Conservation (phyloP, 2,113 vertebrate species). For the Hippocampus comes region DNA sequence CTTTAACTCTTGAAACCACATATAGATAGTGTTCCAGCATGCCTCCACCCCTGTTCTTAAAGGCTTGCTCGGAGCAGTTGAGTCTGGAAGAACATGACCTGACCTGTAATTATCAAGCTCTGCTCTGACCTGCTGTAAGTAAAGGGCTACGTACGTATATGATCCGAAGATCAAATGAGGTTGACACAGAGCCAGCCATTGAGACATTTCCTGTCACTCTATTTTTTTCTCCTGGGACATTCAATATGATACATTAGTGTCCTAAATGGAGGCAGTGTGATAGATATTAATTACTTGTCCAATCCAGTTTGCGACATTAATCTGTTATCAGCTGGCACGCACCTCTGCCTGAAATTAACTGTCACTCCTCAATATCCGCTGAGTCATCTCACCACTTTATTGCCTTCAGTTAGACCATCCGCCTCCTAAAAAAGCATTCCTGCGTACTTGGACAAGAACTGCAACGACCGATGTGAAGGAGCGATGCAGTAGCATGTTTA, state of each 20-base stretch:
- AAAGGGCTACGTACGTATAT: neutral
- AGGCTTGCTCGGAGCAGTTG: neutral
- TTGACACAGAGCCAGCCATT: constrained; percentile 48
- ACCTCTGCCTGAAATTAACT: constrained; percentile 64
- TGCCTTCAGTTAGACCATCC: constrained; percentile 45
- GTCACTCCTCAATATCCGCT: constrained; percentile 62
- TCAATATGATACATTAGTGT: constrained; percentile 46
- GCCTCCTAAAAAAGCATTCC: constrained; percentile 37
- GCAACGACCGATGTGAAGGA: constrained; percentile 6
- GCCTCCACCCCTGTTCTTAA: too few relatives aligned
- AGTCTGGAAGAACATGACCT: neutral
- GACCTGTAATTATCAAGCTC: neutral
- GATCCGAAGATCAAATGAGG: constrained; percentile 34
- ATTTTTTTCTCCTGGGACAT: constrained; percentile 35
- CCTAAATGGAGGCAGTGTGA: constrained; percentile 44
- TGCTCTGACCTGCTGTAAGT: neutral
- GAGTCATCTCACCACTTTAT: constrained; percentile 54
- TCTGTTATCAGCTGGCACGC: constrained; percentile 60
- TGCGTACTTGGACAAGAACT: constrained; percentile 26
- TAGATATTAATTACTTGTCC: constrained; percentile 69
- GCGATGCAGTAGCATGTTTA: constrained; percentile 22
- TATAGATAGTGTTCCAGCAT: neutral
- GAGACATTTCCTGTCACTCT: constrained; percentile 57
- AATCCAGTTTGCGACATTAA: constrained; percentile 63
- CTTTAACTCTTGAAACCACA: neutral